A percentile compares a stretch with the other conserved stretches of the same genome.
These are phyloP conservation scores for Hystrix cristata DNA, from an alignment of 2,113 vertebrate species.

Conservation along the genomic window DNA sequence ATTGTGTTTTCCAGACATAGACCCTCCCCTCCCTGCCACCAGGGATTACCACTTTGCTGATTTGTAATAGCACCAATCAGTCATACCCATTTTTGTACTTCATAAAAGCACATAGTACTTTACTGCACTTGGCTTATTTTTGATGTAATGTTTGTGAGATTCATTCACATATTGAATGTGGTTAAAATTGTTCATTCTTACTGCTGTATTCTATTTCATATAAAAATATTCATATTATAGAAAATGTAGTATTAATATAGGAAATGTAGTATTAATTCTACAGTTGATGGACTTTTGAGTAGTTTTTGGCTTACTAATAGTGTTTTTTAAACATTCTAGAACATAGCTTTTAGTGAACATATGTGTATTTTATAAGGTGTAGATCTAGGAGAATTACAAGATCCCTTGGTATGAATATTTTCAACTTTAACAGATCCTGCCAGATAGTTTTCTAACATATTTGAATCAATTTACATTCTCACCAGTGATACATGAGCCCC, in stretches of 20 bases:
- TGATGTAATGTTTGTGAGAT: neutral
- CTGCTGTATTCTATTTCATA: neutral
- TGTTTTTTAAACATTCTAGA: slow-evolving; percentile 56
- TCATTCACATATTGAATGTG: neutral
- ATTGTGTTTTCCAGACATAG: neutral
- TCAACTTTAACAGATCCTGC: neutral
- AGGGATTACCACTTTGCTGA: neutral
- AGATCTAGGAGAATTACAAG: slow-evolving; percentile 11
- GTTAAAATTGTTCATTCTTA: neutral
- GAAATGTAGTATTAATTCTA: neutral
- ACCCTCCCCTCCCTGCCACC: neutral
- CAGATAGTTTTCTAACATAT: slow-evolving; percentile 29
- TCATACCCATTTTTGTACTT: neutral
- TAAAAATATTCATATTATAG: neutral
- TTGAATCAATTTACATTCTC: slow-evolving; percentile 29
- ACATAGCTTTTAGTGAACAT: neutral
- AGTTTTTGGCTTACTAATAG: slow-evolving; percentile 47
- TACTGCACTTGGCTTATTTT: neutral
- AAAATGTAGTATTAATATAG: neutral
- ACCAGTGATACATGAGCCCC: neutral
- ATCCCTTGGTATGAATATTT: slow-evolving; percentile 44
- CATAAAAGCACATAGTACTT: neutral
- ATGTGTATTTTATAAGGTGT: neutral
- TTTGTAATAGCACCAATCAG: neutral
- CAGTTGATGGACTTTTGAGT: neutral